Percentiles rank a stretch among this genome's conserved stretches.
Conservation (phyloP, 2,113 vertebrate genomes). For the Melanerpes formicivorus region DNA sequence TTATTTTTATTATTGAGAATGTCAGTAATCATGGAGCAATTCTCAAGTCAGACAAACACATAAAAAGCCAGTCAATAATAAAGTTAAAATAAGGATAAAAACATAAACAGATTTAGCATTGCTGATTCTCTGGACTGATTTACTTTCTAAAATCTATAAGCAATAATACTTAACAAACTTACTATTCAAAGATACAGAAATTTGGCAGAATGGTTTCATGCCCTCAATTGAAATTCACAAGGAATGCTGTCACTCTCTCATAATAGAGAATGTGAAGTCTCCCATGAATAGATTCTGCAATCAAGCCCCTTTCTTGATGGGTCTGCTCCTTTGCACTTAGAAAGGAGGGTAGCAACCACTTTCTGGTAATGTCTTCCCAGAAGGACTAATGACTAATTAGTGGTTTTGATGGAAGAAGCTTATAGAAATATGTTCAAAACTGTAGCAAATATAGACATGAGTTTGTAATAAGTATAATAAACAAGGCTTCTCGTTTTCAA, state of each 20-base stretch:
- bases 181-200: neutral
- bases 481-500: neutral
- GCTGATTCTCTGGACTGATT: constrained; percentile 34
- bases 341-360: neutral
- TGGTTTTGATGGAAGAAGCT: neutral
- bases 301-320: neutral
- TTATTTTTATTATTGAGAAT: neutral
- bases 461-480: neutral
- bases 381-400: neutral
- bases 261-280: neutral
- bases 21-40: neutral
- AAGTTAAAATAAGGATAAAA: constrained; percentile 44
- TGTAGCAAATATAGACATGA: neutral
- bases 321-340: neutral
- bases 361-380: neutral
- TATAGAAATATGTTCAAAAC: neutral
- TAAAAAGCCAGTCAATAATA: neutral
- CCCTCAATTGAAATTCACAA: constrained; percentile 41
- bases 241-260: neutral
- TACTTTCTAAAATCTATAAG: constrained; percentile 5
- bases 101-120: constrained; percentile 23
- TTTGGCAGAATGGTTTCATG: constrained; percentile 39
- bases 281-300: neutral
- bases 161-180: neutral
- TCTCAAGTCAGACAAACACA: neutral